Percentiles rank a stretch among this genome's conserved stretches.
phyloP scores from a whole-genome alignment of 2,888 invertebrate genomes.

The Plagodis pulveraria region DNA sequence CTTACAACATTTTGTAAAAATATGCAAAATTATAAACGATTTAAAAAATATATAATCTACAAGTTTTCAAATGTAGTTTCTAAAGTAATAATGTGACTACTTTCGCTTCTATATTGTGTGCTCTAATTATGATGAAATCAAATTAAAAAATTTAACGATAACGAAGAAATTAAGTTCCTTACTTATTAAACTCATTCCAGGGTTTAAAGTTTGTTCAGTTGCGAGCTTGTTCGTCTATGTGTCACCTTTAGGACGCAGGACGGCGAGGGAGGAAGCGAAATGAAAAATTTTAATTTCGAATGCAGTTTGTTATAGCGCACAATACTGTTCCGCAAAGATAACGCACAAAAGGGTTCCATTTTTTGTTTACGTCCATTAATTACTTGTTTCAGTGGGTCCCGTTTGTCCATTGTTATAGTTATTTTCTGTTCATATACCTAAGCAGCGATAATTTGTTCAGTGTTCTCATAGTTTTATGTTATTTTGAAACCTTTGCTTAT shows the following conservation, averaged over 20 bases:
- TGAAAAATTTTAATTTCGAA: slow-evolving; percentile 84
- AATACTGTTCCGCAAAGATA: slow-evolving; percentile 76
- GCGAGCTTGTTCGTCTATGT: slow-evolving; percentile 26
- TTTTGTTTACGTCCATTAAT: slow-evolving; percentile 67
- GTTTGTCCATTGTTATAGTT: slow-evolving; percentile 28
- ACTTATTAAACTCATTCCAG: too few species aligned
- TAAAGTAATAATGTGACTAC: too few species aligned
- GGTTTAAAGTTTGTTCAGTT: slow-evolving; percentile 5
- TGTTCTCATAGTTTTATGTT: too few species aligned
- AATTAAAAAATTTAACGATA: too few species aligned
- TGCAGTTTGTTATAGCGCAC: slow-evolving; percentile 83
- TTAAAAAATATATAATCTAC: too few species aligned
- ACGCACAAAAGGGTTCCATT: slow-evolving; percentile 71
- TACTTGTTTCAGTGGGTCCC: slow-evolving; percentile 60
- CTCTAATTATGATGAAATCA: too few species aligned
- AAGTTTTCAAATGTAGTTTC: too few species aligned
- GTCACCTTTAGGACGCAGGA: slow-evolving; percentile 38
- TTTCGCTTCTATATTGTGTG: too few species aligned
- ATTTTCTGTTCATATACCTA: slow-evolving; percentile 21
- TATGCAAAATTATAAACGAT: too few species aligned
- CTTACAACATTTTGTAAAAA: too few species aligned
- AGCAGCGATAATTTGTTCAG: not conserved
- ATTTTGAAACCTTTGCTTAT: too few species aligned
- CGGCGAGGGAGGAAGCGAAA: slow-evolving; percentile 57
- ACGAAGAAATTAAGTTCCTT: too few species aligned